A percentile compares a stretch with the other conserved stretches of the same genome.
These are phyloP conservation scores for Erebia epiphron DNA, from an alignment of 2,888 invertebrate genomes.

Conservation along the genomic window DNA sequence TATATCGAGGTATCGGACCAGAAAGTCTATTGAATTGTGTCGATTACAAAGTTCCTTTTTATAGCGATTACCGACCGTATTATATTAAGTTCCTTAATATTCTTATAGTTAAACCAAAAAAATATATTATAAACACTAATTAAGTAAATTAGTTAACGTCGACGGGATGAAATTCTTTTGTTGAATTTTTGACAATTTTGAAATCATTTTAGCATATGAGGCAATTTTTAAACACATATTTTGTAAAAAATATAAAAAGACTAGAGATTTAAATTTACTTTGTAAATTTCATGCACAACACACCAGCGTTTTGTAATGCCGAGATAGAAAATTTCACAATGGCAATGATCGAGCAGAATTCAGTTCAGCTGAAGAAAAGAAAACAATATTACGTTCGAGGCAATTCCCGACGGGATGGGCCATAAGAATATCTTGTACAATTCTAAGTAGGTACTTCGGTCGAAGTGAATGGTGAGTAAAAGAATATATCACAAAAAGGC, in stretches of 20 bases:
- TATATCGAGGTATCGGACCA: not conserved
- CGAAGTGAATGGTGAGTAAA: conserved; percentile 38
- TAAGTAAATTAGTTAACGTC: too few relatives aligned
- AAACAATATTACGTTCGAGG: conserved; percentile 39
- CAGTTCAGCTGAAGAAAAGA: conserved; percentile 37
- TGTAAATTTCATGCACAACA: conserved; percentile 17
- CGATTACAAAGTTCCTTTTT: not conserved
- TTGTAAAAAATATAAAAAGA: not conserved
- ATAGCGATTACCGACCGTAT: not conserved
- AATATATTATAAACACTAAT: too few relatives aligned
- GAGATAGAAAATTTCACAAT: conserved; percentile 47
- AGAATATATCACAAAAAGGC: conserved; percentile 41
- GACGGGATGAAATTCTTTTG: too few relatives aligned
- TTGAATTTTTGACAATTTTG: too few relatives aligned
- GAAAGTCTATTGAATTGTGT: not conserved
- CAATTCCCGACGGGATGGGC: conserved; percentile 39
- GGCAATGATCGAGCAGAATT: conserved; percentile 48
- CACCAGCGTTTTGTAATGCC: conserved; percentile 20
- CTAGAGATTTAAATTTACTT: conserved; percentile 5
- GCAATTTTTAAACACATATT: not conserved
- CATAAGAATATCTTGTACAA: conserved; percentile 40
- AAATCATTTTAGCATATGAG: not conserved
- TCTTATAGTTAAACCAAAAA: too few relatives aligned
- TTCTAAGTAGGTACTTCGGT: conserved; percentile 40
- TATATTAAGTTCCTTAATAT: too few relatives aligned